Conservation (phyloP, 2,113 vertebrate genomes). For the Felis catus region DNA sequence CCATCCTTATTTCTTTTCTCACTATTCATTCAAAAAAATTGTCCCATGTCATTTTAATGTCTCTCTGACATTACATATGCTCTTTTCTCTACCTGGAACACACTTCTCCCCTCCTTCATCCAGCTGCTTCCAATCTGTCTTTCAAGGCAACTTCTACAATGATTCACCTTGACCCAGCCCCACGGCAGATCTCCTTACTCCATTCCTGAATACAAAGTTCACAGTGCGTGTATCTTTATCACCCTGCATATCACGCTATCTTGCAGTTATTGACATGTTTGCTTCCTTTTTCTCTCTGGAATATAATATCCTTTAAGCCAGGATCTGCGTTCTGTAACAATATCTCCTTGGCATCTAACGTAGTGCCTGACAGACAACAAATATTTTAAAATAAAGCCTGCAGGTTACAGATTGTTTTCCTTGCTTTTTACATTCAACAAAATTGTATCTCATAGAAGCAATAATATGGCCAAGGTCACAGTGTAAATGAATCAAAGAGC, state of each 20-base stretch:
- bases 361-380: not conserved
- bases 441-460: not conserved
- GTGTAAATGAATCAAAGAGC: not conserved
- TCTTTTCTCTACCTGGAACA: not conserved
- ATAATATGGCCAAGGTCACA: not conserved
- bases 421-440: not conserved
- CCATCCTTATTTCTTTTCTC: not conserved
- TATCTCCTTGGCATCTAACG: not conserved
- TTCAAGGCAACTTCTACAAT: not conserved
- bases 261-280: not conserved
- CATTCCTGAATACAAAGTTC: not conserved
- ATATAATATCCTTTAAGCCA: not conserved
- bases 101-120: not conserved
- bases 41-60: not conserved
- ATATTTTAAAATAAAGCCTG: not conserved
- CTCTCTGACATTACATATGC: not conserved
- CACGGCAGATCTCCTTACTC: too few relatives aligned
- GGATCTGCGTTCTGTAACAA: not conserved
- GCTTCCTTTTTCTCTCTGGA: not conserved
- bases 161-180: not conserved
- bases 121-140: not conserved
- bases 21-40: not conserved
- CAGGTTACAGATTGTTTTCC: not conserved
- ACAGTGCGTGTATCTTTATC: rapidly evolving
- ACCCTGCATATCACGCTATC: rapidly evolving